Conservation (phyloP, 2,888 invertebrate genomes). For the Cryptocephalus primarius region DNA sequence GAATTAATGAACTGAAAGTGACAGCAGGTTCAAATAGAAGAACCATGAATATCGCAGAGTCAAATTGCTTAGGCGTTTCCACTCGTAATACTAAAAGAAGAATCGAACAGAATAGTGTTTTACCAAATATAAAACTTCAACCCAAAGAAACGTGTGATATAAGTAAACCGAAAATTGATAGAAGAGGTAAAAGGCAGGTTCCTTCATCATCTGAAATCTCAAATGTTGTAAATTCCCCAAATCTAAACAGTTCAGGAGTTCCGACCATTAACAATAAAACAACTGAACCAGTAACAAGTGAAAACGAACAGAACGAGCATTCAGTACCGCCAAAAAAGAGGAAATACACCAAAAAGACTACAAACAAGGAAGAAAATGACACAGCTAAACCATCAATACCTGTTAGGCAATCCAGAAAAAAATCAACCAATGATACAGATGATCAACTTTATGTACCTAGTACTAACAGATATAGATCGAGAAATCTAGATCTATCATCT, state of each 20-base stretch:
- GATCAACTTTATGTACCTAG: too few species aligned
- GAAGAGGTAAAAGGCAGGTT: constrained; percentile 1
- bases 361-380: neutral
- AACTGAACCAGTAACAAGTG: too few species aligned
- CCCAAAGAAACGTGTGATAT: too few species aligned
- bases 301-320: too few species aligned
- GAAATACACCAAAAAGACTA: neutral
- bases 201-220: neutral
- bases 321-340: neutral
- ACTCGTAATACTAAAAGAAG: constrained; percentile 3
- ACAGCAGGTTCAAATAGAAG: constrained; percentile 13
- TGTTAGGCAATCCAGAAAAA: too few species aligned
- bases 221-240: too few species aligned
- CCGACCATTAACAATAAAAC: too few species aligned
- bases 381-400: neutral
- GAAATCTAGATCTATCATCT: too few species aligned
- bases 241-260: too few species aligned
- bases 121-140: neutral
- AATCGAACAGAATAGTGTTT: constrained; percentile 3
- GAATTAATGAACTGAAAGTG: constrained; percentile 11
- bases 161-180: neutral
- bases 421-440: too few species aligned
- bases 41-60: constrained; percentile 11
- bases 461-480: neutral
- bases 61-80: constrained; percentile 1